Evolutionary conservation across 2,888 invertebrate species (phyloP), one percentile per base, ranked within the genome.

Genomic region (Lithophane ornitopus): DNA sequence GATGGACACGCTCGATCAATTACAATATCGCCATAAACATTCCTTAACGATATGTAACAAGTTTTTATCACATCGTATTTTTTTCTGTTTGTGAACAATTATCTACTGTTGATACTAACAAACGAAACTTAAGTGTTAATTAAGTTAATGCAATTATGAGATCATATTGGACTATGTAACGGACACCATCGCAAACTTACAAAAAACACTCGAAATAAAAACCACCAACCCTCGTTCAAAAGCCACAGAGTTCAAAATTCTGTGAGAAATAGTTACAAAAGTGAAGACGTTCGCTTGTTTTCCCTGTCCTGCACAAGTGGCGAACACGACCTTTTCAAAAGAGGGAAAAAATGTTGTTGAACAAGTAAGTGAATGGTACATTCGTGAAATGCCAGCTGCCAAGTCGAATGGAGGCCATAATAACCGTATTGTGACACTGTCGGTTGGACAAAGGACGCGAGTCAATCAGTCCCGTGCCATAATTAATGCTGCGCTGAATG

Each of bases 321-420:
- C 82, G 81, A 89, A 76, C 85, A 80, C 90, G 92, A 94, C 94
- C 94, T 94, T 94, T 94, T 90, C 90, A 91, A 91, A 89, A 87
- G 80, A 82, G 76, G 88, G 87, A 91, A 92, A 93, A 93, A 93
- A 91, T 90, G 90, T 89, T 88, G 90, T 88, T 77, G 44, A 85
- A 88, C 89, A 81, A 90, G 86, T 87, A 80, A 77, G 84, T 80
- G 77, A 85, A 82, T 82, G 77, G 84, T 79, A 79, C 81, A 87
- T 91, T 93, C 93, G 93, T 94, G 94, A 94, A 94, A 94, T 94
- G 94, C 91, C 94, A 94, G 88, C 92, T 93, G 94, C 81, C 91
- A 93, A 90, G 67, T 76, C 56, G 71, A 74, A 76, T 81, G 81
- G 67, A 87, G 78, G 81, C 75, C 82, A 76, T 91, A 92, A 91